Conservation (phyloP, 2,797 vertebrate species). For the Chromis chromis region DNA sequence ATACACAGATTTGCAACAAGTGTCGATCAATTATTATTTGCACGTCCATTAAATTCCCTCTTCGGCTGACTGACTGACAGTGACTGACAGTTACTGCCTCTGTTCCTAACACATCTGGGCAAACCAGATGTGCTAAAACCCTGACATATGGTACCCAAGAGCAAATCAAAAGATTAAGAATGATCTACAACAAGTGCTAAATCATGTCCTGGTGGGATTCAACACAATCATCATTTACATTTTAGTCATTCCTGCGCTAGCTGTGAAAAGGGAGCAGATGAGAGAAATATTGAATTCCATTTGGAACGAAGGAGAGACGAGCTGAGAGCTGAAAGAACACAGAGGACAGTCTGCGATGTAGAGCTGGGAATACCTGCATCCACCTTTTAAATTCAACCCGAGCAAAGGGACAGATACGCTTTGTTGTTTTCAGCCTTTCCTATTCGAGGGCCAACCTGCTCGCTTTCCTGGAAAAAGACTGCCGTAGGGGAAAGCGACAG, state of each 20-base stretch:
- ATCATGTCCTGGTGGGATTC: neutral
- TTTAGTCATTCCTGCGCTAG: slow-evolving; percentile 7
- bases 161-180: slow-evolving; percentile 20
- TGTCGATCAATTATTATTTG: slow-evolving; percentile 17
- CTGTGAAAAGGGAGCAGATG: neutral
- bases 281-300: neutral
- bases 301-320: neutral
- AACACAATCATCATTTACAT: neutral
- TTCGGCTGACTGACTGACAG: slow-evolving; percentile 12
- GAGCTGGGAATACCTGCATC: slow-evolving; percentile 9
- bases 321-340: slow-evolving; percentile 27
- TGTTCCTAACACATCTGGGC: slow-evolving; percentile 20
- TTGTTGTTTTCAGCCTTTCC: slow-evolving; percentile 16
- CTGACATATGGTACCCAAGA: neutral
- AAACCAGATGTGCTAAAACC: slow-evolving; percentile 9
- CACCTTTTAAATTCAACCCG: slow-evolving; percentile 12
- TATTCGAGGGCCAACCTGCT: slow-evolving; percentile 31
- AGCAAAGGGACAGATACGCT: slow-evolving; percentile 1
- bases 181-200: slow-evolving; percentile 1
- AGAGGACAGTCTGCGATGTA: slow-evolving; percentile 14
- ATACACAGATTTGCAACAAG: slow-evolving; percentile 28
- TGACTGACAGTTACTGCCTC: slow-evolving; percentile 31
- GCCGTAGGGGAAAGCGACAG: slow-evolving; percentile 75
- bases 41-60: neutral
- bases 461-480: slow-evolving; percentile 25